Evolutionary conservation across 2,797 vertebrate species (phyloP).

Genomic region (Enteromius treurensis): DNA sequence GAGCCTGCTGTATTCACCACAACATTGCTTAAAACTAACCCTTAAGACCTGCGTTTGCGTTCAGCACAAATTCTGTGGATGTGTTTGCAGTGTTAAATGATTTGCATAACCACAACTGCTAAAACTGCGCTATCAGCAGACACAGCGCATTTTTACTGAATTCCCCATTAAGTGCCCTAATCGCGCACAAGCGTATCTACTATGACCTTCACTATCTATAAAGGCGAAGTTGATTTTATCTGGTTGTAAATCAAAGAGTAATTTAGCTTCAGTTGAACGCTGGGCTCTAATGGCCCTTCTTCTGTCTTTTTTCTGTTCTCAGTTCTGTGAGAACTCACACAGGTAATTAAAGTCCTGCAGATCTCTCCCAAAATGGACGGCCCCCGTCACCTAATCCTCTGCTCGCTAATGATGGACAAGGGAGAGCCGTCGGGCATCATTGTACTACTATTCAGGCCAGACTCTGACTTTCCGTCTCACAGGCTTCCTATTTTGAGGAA

Average conservation of each 20-base stretch:
- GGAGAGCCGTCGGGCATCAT: neutral
- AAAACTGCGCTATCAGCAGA: neutral
- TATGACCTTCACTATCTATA: constrained; percentile 40
- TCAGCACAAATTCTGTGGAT: neutral
- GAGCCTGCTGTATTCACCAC: neutral
- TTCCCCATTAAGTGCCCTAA: neutral
- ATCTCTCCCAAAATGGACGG: constrained; percentile 18
- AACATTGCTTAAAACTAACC: neutral
- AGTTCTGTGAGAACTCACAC: constrained; percentile 19
- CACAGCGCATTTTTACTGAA: neutral
- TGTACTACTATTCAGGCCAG: constrained; percentile 31
- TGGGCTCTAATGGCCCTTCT: neutral
- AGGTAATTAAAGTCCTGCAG: constrained; percentile 38
- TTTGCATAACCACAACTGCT: neutral
- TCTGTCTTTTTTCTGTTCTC: constrained; percentile 7
- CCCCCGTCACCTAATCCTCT: constrained; percentile 23
- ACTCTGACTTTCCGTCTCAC: constrained; percentile 35
- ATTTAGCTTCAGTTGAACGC: constrained; percentile 18
- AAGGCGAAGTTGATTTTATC: constrained; percentile 31
- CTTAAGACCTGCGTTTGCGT: neutral
- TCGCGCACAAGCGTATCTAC: neutral
- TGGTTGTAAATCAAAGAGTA: constrained; percentile 28
- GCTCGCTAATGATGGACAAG: constrained; percentile 22
- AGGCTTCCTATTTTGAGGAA: constrained; percentile 44
- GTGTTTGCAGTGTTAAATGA: constrained; percentile 12